phyloP scores from a whole-genome alignment of 2,888 invertebrate genomes.

The Chrysolina haemoptera region DNA sequence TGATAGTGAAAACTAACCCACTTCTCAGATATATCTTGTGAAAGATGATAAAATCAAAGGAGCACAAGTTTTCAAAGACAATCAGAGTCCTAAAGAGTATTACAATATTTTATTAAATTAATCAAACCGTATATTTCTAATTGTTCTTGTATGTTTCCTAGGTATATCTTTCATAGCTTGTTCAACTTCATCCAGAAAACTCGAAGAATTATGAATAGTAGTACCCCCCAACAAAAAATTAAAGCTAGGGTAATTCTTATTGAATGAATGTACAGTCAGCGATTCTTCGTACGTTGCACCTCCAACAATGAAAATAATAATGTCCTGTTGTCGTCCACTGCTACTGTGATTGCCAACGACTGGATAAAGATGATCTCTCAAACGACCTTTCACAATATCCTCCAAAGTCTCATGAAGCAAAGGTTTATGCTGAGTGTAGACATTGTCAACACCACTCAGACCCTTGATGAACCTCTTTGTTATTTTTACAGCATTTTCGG shows the following conservation, averaged over 20 bases:
- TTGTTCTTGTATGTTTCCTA: slow-evolving; percentile 65
- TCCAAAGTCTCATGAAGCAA: slow-evolving; percentile 90
- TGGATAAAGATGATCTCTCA: slow-evolving; percentile 90
- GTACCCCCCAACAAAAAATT: slow-evolving; percentile 93
- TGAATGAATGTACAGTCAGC: slow-evolving; percentile 84
- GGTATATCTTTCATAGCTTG: slow-evolving; percentile 78
- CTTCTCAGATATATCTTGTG: not conserved
- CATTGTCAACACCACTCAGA: slow-evolving; percentile 97
- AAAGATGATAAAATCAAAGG: not conserved
- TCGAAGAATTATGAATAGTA: slow-evolving; percentile 88
- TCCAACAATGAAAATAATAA: slow-evolving; percentile 97
- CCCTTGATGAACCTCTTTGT: slow-evolving; percentile 93
- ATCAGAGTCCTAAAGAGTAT: not conserved
- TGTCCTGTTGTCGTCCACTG: slow-evolving; percentile 85
- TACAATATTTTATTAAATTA: slow-evolving; percentile 33
- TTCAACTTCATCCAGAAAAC: slow-evolving; percentile 84
- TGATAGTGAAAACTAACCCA: not conserved
- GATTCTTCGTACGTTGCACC: slow-evolving; percentile 98
- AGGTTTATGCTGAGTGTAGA: slow-evolving; percentile 99
- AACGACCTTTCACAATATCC: slow-evolving; percentile 89
- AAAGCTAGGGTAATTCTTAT: slow-evolving; percentile 81
- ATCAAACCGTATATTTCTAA: slow-evolving; percentile 59
- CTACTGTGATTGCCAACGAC: slow-evolving; percentile 79
- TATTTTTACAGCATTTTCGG: slow-evolving; percentile 87
- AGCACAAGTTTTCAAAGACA: not conserved